Evolutionary conservation across 2,888 invertebrate genomes (phyloP).

Genomic region (Acutogordius australiensis): DNA sequence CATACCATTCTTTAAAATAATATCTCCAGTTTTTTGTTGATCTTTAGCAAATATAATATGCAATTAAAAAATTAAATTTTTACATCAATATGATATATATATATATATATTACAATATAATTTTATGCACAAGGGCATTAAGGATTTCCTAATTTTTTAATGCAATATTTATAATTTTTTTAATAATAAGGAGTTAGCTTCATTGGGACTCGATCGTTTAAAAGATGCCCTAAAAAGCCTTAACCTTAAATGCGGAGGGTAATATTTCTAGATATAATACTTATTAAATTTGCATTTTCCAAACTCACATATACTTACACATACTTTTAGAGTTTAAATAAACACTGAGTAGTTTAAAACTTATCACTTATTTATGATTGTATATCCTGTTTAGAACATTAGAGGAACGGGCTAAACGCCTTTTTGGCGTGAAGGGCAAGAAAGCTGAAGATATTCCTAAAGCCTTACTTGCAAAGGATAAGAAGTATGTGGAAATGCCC

Average conservation of each 20-base stretch:
- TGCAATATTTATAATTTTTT: neutral
- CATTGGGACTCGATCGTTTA: constrained; percentile 71
- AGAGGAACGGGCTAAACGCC: constrained; percentile 75
- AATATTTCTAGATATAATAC: constrained; percentile 16
- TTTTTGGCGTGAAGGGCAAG: constrained; percentile 34
- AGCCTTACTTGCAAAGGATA: constrained; percentile 1
- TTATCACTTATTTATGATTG: too few relatives aligned
- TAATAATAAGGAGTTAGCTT: constrained; percentile 43
- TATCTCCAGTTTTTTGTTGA: constrained; percentile 1
- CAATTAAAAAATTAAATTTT: too few relatives aligned
- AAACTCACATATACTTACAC: too few relatives aligned
- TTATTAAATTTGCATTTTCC: too few relatives aligned
- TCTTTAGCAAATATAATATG: too few relatives aligned
- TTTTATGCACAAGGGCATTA: neutral
- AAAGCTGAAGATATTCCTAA: neutral
- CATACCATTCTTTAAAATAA: too few relatives aligned
- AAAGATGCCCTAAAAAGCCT: constrained; percentile 87
- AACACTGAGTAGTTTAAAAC: too few relatives aligned
- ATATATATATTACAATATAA: too few relatives aligned
- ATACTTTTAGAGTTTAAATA: too few relatives aligned
- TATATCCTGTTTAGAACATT: constrained; percentile 42
- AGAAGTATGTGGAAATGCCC: too few relatives aligned
- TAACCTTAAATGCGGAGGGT: constrained; percentile 85
- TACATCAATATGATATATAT: too few relatives aligned
- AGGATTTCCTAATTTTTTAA: constrained; percentile 13